Base-by-base conservation (phyloP, 2,113 vertebrate species). In the Symphodus melops region DNA sequence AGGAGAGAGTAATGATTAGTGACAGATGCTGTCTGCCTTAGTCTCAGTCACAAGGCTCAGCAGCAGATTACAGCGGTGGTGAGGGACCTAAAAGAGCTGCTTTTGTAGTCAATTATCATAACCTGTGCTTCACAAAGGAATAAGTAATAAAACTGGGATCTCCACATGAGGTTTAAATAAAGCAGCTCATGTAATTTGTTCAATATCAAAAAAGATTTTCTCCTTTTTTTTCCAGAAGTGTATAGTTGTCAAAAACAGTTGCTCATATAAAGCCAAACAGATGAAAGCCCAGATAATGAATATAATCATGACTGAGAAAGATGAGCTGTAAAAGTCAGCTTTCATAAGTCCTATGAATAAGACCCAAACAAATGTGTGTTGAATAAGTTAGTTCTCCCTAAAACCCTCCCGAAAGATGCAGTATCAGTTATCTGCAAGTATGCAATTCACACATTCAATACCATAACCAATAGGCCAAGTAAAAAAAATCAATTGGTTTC, bases 31-130 rank as follows among this genome's bases (percentile, higher is more conserved):
- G 62, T 60, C 53, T 33, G 57, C 12, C 20, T 75, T 56, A 37
- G 25, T 54, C 59, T 53, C 66, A 64, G 61, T 82, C 83, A 76
- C 71, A 70, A 78, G 75, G 62, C 51, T 53, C 49, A 28, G 59
- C 72, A 41, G 68, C 46, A 62, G 67, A 75, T 57, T 56, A 56
- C 59, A 37, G 46, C 8, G 28, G 28, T 33, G 2, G 13, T 16
- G 0, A 23, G 19, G 13, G 57, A 65, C 21, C 3, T 5, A 46
- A 55, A 49, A 60, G 23, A 56, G 39, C 52, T 19, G 14, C 46
- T 68, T 55, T 46, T 82, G 46, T 48, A 16, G 59, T 79, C 28
- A 28, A 14, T 62, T 51, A 21, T 72, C 28, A 33, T 36, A 62
- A 68, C 3, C 21, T 44, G 23, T 44, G 44, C 14, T 58, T 64